A percentile compares a stretch with the other conserved stretches of the same genome.
phyloP scores from a whole-genome alignment of 2,888 invertebrate species.

The Drosophila hamatofila region DNA sequence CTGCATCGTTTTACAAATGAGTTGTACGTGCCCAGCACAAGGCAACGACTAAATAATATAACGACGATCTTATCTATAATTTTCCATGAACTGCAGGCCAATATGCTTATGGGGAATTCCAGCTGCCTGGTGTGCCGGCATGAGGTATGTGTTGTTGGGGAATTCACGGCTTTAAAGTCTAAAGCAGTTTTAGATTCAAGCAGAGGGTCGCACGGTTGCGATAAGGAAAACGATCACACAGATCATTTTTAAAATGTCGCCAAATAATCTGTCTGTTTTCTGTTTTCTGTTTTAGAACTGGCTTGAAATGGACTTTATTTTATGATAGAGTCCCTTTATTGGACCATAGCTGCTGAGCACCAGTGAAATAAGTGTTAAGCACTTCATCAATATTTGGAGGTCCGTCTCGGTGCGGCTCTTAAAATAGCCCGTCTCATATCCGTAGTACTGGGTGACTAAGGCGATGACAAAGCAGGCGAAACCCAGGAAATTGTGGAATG shows the following conservation, averaged over 20 bases:
- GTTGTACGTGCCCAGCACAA: slow-evolving; percentile 6
- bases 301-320: slow-evolving; percentile 53
- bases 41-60: slow-evolving; percentile 1
- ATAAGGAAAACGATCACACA: slow-evolving; percentile 28
- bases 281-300: slow-evolving; percentile 52
- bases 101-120: slow-evolving; percentile 5
- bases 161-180: neutral
- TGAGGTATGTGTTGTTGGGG: slow-evolving; percentile 1
- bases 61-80: slow-evolving; percentile 24
- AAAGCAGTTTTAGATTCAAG: neutral
- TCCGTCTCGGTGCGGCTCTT: slow-evolving; percentile 58
- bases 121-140: neutral
- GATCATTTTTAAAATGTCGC: slow-evolving; percentile 1
- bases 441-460: slow-evolving; percentile 81
- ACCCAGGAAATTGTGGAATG: slow-evolving; percentile 82
- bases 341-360: slow-evolving; percentile 79
- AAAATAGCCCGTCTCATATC: slow-evolving; percentile 82
- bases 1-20: slow-evolving; percentile 6
- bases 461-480: slow-evolving; percentile 80
- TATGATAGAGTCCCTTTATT: slow-evolving; percentile 72
- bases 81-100: slow-evolving; percentile 2
- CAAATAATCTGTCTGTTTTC: no score
- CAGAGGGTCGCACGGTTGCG: neutral
- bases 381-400: slow-evolving; percentile 77
- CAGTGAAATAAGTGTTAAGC: slow-evolving; percentile 78